These are phyloP conservation scores for Rhinopithecus roxellana DNA, from an alignment of 2,113 vertebrate species.

Conservation along the genomic window DNA sequence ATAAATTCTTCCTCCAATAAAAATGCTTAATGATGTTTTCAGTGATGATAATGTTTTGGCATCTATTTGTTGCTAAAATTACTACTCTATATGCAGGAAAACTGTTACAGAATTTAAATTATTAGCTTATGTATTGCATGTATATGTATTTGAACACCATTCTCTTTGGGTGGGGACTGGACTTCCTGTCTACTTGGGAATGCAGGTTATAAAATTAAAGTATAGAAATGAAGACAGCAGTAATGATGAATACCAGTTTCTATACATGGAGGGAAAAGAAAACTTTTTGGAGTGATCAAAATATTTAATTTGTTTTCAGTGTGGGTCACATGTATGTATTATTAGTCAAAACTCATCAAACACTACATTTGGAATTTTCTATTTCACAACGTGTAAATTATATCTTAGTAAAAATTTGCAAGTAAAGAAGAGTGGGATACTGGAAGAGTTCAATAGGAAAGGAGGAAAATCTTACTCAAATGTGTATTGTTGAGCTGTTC, in stretches of 20 bases:
- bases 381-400: background rate
- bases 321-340: background rate
- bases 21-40: constrained; percentile 15
- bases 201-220: background rate
- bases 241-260: background rate
- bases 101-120: background rate
- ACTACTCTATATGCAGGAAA: background rate
- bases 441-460: background rate
- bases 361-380: background rate
- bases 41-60: background rate
- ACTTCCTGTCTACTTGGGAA: background rate
- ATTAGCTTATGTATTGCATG: background rate
- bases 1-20: background rate
- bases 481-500: background rate
- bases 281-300: background rate
- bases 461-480: background rate
- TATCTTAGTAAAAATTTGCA: background rate
- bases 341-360: background rate
- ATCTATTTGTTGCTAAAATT: background rate
- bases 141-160: background rate
- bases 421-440: background rate
- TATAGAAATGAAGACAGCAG: background rate
- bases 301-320: constrained; percentile 10
- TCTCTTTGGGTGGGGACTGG: background rate
- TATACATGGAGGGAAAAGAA: background rate